Evolutionary conservation across 2,797 vertebrate species (phyloP).

Genomic region (Chromobotia macracanthus): DNA sequence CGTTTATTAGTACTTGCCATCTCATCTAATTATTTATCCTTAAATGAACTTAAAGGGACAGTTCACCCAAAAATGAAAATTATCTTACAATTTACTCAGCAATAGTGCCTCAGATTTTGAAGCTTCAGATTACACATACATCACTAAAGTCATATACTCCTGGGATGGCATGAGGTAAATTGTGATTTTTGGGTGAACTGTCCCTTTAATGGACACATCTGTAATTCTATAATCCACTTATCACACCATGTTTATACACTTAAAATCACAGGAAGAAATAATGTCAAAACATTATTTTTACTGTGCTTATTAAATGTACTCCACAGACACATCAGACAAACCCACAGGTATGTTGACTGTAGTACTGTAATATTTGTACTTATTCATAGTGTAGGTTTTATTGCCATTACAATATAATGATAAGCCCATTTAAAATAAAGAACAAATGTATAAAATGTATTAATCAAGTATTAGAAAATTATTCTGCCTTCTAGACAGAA

Average conservation of each 20-base stretch:
- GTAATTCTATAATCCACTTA: background rate
- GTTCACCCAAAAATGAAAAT: no score
- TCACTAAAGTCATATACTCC: no score
- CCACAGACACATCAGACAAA: conserved; percentile 32
- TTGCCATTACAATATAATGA: conserved; percentile 7
- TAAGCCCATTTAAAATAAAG: conserved; percentile 14
- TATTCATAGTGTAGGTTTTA: conserved; percentile 6
- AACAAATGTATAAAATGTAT: background rate
- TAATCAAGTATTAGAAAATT: background rate
- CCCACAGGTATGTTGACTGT: conserved; percentile 15
- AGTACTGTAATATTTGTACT: conserved; percentile 2
- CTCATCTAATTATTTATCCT: no score
- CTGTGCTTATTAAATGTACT: conserved; percentile 13
- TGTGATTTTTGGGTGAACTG: no score
- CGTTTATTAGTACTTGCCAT: no score
- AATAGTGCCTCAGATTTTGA: no score
- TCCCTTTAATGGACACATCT: no score
- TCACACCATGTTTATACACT: background rate
- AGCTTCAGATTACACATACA: no score
- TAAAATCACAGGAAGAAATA: conserved; percentile 21
- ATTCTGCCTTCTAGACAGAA: background rate
- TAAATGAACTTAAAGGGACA: no score
- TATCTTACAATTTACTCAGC: no score
- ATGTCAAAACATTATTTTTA: conserved; percentile 4
- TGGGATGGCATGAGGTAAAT: no score